Evolutionary conservation across 2,888 invertebrate genomes (phyloP), one percentile per base, ranked within the genome.

Genomic region (Chirona hameri): DNA sequence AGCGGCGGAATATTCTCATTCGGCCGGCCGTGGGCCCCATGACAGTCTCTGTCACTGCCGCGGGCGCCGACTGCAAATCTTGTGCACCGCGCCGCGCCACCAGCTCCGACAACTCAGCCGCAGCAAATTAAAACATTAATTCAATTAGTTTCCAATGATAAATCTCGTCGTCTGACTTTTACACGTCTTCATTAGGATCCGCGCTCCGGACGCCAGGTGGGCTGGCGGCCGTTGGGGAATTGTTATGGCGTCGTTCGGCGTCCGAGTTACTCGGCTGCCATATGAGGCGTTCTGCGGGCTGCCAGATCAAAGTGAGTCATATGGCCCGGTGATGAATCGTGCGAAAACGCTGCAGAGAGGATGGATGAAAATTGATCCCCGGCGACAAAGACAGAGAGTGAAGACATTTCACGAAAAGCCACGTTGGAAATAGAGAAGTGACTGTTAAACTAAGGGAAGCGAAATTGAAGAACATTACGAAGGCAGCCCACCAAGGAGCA

Each of bases 111-210:
- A 55, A 15, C 52, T 76, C 24, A 60, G 69, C 55, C 60, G 76
- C 27, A 60, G 18, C 65, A 72, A 21, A 52, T 21, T 69, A 12
- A 27, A 18, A 31, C 76, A 79, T 60, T 57, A 69, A 79, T 57
- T 60, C 60, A 60, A 60, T 60, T 60, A 60, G 60, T n/a, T 60
- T 60, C 60, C 60, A 60, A 60, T 60, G 15, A 60, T 60, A 60
- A 60, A 60, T 60, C 60, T 60, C n/a, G n/a, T 4, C 60, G 24
- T 2, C 15, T 21, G 60, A 60, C 60, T 60, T 60, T 60, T 60
- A 60, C 60, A n/a, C 60, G 60, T 60, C 60, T 60, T 60, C 15
- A 60, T 60, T 60, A n/a, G 60, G 2, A 60, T 24, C 10, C 4
- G 60, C 21, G 29, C 5, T 18, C 9, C 9, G 48, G 48, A 48